Percentiles rank a stretch among this genome's conserved stretches.
These are phyloP conservation scores for Leuctra nigra DNA, from an alignment of 2,888 invertebrate species.

Conservation along the genomic window DNA sequence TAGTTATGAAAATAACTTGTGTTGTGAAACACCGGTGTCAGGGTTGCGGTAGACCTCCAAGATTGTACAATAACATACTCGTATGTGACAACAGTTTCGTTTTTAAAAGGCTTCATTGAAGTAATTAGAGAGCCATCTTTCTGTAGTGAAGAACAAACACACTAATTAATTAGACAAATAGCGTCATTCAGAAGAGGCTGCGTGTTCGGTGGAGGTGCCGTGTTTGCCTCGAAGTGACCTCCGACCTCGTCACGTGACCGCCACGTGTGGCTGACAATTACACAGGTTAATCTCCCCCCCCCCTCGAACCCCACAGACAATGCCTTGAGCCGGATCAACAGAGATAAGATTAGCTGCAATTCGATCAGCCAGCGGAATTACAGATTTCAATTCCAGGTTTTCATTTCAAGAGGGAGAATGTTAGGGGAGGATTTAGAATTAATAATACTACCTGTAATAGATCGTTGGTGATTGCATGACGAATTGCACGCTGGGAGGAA, in stretches of 20 bases:
- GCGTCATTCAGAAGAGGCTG: too few relatives aligned
- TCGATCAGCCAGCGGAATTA: not conserved
- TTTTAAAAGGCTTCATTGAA: too few relatives aligned
- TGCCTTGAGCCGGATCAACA: conserved; percentile 2
- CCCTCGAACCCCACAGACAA: not conserved
- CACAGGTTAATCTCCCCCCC: not conserved
- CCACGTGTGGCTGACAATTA: not conserved
- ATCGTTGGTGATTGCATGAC: too few relatives aligned
- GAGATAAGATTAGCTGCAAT: not conserved
- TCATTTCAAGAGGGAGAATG: too few relatives aligned
- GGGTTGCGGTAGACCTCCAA: conserved; percentile 20
- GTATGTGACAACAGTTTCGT: conserved; percentile 6
- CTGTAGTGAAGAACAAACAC: too few relatives aligned
- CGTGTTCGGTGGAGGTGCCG: conserved; percentile 2
- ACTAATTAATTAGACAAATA: too few relatives aligned
- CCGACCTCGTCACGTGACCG: not conserved
- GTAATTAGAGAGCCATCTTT: too few relatives aligned
- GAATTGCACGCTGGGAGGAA: too few relatives aligned
- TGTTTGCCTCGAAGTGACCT: not conserved
- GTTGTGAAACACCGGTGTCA: too few relatives aligned
- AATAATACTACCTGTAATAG: too few relatives aligned
- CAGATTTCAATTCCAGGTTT: too few relatives aligned
- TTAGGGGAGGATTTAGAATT: not conserved
- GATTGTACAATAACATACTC: conserved; percentile 5
- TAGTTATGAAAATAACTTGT: too few relatives aligned